A percentile compares a stretch with the other conserved stretches of the same genome.
These are phyloP conservation scores for Melanotaenia pygmaea DNA, from an alignment of 2,797 vertebrate genomes.

Conservation along the genomic window DNA sequence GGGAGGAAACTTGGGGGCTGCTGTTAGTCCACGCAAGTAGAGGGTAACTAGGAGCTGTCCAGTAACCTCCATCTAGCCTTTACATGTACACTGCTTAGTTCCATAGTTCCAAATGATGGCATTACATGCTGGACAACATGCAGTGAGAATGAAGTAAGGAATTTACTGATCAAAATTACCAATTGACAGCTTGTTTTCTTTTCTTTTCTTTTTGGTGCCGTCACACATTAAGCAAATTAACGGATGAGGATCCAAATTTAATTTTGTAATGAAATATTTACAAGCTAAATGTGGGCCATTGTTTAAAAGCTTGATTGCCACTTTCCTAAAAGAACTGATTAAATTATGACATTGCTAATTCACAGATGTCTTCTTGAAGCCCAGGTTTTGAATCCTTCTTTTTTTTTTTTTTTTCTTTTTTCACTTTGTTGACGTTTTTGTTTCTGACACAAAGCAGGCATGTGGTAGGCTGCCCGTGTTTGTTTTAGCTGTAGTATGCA, in stretches of 20 bases:
- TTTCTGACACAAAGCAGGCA: constrained; percentile 58
- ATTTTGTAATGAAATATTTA: constrained; percentile 47
- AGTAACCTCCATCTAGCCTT: constrained; percentile 46
- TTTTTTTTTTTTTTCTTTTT: neutral
- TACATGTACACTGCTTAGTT: constrained; percentile 30
- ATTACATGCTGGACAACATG: neutral
- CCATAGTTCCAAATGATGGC: constrained; percentile 31
- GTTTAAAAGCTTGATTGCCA: constrained; percentile 35
- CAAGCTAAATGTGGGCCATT: constrained; percentile 33
- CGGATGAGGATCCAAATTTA: constrained; percentile 29
- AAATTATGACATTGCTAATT: constrained; percentile 18
- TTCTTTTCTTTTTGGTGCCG: neutral
- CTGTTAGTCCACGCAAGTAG: constrained; percentile 50
- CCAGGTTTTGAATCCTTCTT: constrained; percentile 12
- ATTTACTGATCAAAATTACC: constrained; percentile 19
- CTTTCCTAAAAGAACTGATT: constrained; percentile 36
- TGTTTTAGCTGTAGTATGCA: constrained; percentile 71
- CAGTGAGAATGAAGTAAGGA: neutral
- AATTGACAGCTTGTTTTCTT: constrained; percentile 8
- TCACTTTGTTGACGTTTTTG: constrained; percentile 11
- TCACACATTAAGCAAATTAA: constrained; percentile 36
- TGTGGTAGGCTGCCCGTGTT: constrained; percentile 61
- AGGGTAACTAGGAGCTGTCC: constrained; percentile 57
- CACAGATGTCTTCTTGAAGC: neutral
- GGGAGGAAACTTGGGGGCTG: constrained; percentile 39